Base-by-base conservation (phyloP, 2,797 vertebrate species). In the Helicolenus hilgendorfi region DNA sequence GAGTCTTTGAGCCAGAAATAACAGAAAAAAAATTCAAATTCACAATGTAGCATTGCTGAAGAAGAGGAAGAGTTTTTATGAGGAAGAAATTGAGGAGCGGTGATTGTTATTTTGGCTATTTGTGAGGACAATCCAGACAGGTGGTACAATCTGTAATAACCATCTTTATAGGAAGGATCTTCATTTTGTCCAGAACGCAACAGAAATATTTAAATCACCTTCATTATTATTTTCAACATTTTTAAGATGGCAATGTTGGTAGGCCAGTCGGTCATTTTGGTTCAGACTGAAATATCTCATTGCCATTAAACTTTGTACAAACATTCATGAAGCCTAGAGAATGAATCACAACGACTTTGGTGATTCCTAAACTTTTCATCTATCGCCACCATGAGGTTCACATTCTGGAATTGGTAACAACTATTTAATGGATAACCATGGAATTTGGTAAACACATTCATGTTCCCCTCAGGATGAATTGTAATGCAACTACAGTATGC, bases 1-100 rank as follows among this genome's bases (percentile, higher is more conserved):
- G 35, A 77, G 38, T 49, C 62, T 71, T 33, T 68, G 58, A 70
- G 29, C 8, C 29, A 53, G 35, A 87, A 75, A 41, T 55, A 79
- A 77, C 0, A 7, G 11, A 65, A 36, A 5, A 5, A 18, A 7
- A 45, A 33, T 18, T 22, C 6, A 65, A 62, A 60, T 78, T 80
- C 24, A 72, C 29, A 15, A 55, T 10, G 18, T 3, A 10, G 9
- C 0, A 20, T 72, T 62, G 73, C 11, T 29, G 38, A n/a, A n/a
- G 20, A 79, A 69, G 67, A 76, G 27, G 7, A 65, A 11, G 9
- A 4, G 27, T 65, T 60, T 83, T 35, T 11, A 33, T 27, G 33
- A 58, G 33, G 55, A 1, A n/a, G 14, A 26, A 59, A 59, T 41
- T 67, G 20, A 45, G 33, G 26, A 29, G 59, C 1, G 0, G 0